Conservation (phyloP, 2,113 vertebrate species). For the Periophthalmus modestus region DNA sequence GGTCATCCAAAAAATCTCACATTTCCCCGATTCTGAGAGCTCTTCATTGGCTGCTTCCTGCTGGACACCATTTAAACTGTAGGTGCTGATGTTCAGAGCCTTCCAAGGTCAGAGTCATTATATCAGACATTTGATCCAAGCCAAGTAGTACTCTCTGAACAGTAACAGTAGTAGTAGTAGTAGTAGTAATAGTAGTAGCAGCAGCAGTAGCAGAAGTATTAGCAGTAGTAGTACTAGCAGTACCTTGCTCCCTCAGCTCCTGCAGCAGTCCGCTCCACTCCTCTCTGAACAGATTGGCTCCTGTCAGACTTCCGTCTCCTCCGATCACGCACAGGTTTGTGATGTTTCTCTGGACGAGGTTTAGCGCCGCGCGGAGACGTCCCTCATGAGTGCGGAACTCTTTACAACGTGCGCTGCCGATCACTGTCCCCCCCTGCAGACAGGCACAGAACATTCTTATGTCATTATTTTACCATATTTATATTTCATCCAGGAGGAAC, state of each 20-base stretch:
- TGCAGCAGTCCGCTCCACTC: conserved; percentile 91
- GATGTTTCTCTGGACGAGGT: conserved; percentile 85
- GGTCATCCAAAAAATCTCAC: too few species aligned
- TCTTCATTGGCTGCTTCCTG: too few species aligned
- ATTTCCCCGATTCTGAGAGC: too few species aligned
- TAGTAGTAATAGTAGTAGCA: not conserved
- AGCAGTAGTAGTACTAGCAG: not conserved
- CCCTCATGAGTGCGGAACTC: conserved; percentile 87
- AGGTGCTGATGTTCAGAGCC: too few species aligned
- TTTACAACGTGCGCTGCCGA: conserved; percentile 94
- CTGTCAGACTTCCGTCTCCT: conserved; percentile 92
- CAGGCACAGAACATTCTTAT: too few species aligned
- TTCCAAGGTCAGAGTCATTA: too few species aligned
- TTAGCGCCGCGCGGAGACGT: conserved; percentile 84
- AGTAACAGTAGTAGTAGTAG: not conserved
- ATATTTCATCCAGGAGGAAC: too few species aligned
- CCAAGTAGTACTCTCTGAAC: too few species aligned
- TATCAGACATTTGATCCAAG: too few species aligned
- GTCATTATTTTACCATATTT: too few species aligned
- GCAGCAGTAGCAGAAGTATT: not conserved
- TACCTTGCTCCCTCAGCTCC: conserved; percentile 68
- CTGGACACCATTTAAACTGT: too few species aligned
- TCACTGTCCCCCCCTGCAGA: conserved; percentile 91
- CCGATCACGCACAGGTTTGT: conserved; percentile 96
- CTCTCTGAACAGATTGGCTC: conserved; percentile 91